Evolutionary conservation across 2,113 vertebrate species (phyloP), one percentile per base, ranked within the genome.

Genomic region (Crotalus horridus): DNA sequence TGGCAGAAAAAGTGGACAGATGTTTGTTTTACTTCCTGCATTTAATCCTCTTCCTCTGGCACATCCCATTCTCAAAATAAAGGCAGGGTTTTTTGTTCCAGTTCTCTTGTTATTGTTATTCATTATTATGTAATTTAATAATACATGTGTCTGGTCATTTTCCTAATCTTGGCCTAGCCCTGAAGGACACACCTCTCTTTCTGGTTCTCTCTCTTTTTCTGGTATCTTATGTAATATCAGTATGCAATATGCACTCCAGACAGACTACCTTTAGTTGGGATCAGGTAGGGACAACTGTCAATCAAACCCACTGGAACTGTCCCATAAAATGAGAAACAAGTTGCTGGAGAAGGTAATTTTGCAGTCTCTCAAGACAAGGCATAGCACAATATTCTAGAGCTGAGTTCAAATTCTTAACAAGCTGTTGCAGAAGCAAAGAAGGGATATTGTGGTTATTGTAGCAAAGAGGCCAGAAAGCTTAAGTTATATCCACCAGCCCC

Each of bases 41-140:
- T 59, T 89, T 74, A 23, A 93, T 61, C 92, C 94, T 95, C 87
- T 90, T 15, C 95, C 90, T 95, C 59, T 89, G 93, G 93, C 93
- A 0, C 90, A 93, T 95, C 95, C 91, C 93, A 92, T 93, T 95
- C 95, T 94, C 94, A 95, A 94, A 26, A 59, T 12, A 12, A 0
- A 90, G 43, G 1, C 92, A 86, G 17, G 64, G 12, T 15, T 61
- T 61, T 87, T 93, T 86, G 54, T 53, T 46, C 46, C 88, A 85
- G 59, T 81, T 87, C 90, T 69, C 59, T 51, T 90, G 46, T 29
- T 90, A 15, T 64, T 64, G 3, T n/a, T n/a, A 11, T 20, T 64
- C 56, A 92, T 90, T 53, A 87, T 92, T 87, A 89, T 88, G 26
- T 43, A n/a, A 51, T 39, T 0, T 0, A 2, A 90, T 85, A 92